Base-by-base conservation (phyloP, 64 coral and sea anemone genomes). In the Montipora foliosa region DNA sequence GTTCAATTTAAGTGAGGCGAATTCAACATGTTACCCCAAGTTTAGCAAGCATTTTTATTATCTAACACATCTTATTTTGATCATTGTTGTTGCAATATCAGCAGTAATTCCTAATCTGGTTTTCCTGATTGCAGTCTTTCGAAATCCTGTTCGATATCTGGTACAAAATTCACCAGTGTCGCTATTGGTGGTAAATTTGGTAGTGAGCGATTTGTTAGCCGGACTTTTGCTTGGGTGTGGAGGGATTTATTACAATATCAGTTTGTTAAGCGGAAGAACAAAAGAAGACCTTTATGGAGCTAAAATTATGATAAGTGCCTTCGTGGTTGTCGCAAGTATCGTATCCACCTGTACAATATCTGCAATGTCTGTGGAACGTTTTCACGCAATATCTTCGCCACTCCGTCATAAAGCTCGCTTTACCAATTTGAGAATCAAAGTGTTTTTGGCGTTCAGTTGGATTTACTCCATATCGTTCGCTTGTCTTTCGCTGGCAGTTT, bases 361-460 rank as follows among this genome's bases (percentile, higher is more conserved):
- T 6, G 81, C 25, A 20, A 66, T 83, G 59, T 67, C 81, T 66
- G 62, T 67, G 5, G 81, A 83, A n/a, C 81, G 81, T n/a, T 67
- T 83, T 8, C 67, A 62, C 13, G 58, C 58, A 4, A 53, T 83
- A 6, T 67, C 81, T 5, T 67, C 29, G 47, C 81, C 81, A 0
- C 14, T 67, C 47, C 58, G 59, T 4, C 59, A 83, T 44, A 68
- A 16, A 9, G 14, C 6, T 1, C 15, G 25, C 1, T 11, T 83
- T 1, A 83, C 58, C 1, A 83, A 67, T 19, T 2, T 29, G 6
- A 83, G 46, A 16, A 48, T 83, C 12, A 83, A 67, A 67, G 12
- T 7, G 8, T 45, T 67, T 45, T 21, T 83, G 1, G 81, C 37
- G 5, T 24, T 67, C 47, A 14, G 5, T 9, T 83, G 81, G 81